A percentile compares a stretch with the other conserved stretches of the same genome.
Evolutionary conservation across 2,888 invertebrate genomes (phyloP).

Genomic region (Tipula confusa): DNA sequence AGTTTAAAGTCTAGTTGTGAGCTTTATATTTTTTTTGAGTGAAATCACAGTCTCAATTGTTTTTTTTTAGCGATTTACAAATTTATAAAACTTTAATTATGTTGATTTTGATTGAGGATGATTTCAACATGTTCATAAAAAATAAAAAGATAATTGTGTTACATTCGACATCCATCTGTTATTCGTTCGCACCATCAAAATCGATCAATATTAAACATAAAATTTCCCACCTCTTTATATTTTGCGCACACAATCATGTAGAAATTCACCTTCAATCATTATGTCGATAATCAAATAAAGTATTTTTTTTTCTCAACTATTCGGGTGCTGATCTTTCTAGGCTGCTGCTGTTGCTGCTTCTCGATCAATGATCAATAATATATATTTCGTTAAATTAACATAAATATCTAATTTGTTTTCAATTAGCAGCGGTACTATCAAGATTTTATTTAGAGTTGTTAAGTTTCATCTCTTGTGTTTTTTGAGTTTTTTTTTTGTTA

Average conservation of each 20-base stretch:
- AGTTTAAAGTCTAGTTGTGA: too few relatives aligned
- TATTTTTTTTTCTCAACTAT: background rate
- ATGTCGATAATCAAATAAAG: background rate
- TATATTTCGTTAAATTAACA: background rate
- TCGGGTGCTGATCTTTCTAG: background rate
- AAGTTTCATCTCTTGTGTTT: too few relatives aligned
- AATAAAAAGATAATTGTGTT: background rate
- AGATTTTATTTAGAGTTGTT: background rate
- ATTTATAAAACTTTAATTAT: too few relatives aligned
- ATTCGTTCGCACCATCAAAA: background rate
- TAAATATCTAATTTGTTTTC: background rate
- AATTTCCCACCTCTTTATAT: background rate
- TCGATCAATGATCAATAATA: background rate
- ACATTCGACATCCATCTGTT: background rate
- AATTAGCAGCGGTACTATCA: background rate
- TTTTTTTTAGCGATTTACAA: too few relatives aligned
- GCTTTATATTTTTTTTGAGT: too few relatives aligned
- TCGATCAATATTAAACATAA: background rate
- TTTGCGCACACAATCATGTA: too few relatives aligned
- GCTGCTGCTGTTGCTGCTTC: background rate
- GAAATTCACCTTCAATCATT: background rate
- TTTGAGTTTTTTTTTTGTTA: background rate
- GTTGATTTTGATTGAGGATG: too few relatives aligned
- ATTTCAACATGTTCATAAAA: background rate
- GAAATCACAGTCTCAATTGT: too few relatives aligned